These are phyloP conservation scores for Apotomis capreana DNA, from an alignment of 2,888 invertebrate species.

Conservation along the genomic window DNA sequence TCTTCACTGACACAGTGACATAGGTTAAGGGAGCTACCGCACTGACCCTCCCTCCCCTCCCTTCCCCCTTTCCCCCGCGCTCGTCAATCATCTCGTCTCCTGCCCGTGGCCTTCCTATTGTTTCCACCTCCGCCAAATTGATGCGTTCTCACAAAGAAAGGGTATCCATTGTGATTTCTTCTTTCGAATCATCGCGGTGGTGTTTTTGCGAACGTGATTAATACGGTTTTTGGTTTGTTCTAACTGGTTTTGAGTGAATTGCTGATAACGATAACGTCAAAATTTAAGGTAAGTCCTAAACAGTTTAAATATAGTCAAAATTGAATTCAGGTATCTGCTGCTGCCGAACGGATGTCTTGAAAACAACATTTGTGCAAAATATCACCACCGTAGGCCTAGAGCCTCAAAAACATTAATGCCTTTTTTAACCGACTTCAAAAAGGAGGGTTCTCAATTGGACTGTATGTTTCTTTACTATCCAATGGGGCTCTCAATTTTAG, in stretches of 20 bases:
- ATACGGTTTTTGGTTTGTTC: slow-evolving; percentile 28
- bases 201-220: slow-evolving; percentile 46
- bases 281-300: too few species aligned
- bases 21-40: slow-evolving; percentile 23
- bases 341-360: too few species aligned
- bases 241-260: not conserved
- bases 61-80: slow-evolving; percentile 39
- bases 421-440: too few species aligned
- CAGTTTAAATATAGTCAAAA: too few species aligned
- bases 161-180: slow-evolving; percentile 55
- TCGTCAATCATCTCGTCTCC: slow-evolving; percentile 70
- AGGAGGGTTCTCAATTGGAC: too few species aligned
- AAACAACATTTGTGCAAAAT: too few species aligned
- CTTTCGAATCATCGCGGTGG: slow-evolving; percentile 51
- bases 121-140: slow-evolving; percentile 60
- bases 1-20: slow-evolving; percentile 15
- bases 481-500: too few species aligned
- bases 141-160: slow-evolving; percentile 63
- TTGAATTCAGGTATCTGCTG: too few species aligned
- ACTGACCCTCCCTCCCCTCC: not conserved
- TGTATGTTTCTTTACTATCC: too few species aligned
- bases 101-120: slow-evolving; percentile 51
- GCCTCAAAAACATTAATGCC: too few species aligned
- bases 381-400: too few species aligned
- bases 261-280: too few species aligned